Base-by-base conservation (phyloP, 1,140 invertebrate genomes). In the Eufriesea mexicana region DNA sequence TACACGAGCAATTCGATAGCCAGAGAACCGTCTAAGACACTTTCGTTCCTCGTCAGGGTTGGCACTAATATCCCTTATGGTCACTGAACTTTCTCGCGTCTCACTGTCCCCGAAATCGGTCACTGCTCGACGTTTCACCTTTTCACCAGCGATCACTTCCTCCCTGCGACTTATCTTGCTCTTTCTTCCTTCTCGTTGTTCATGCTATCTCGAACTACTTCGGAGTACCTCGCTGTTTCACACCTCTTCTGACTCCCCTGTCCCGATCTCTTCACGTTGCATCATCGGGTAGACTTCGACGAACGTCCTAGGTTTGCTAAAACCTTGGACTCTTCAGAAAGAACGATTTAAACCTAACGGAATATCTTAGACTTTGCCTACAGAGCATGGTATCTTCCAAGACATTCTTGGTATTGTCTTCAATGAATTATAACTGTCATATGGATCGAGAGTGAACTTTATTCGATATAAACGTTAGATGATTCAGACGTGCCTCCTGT, bases 51-150 rank as follows among this genome's bases (percentile, higher is more conserved):
- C 81, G 55, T 78, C 81, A 68, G 83, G 76, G 83, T 91, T 91
- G 91, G 92, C 93, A 94, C 92, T 91, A 88, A 91, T 86, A 90
- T 91, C 91, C 86, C 84, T 91, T 90, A 92, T 93, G 92, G 91
- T 93, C 93, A 94, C 93, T 94, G 91, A 94, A 94, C 93, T 93
- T 92, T 89, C 84, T 79, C 85, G 82, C 81, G 75, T 86, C 89
- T 76, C 81, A 75, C 67, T 72, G 75, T 87, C 68, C 62, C 87
- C 85, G 76, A 79, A 84, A 80, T 87, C 67, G 59, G 61, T 80
- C 86, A 87, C 86, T 88, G 72, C 68, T 59, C 55, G 67, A 42
- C 75, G 35, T 68, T 78, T 51, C 72, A 66, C 73, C 62, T 51
- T 64, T 74, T 78, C 64, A 71, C 64, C 75, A 61, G 66, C 45